phyloP scores from a whole-genome alignment of 2,888 invertebrate species.

The Desoria tigrina region DNA sequence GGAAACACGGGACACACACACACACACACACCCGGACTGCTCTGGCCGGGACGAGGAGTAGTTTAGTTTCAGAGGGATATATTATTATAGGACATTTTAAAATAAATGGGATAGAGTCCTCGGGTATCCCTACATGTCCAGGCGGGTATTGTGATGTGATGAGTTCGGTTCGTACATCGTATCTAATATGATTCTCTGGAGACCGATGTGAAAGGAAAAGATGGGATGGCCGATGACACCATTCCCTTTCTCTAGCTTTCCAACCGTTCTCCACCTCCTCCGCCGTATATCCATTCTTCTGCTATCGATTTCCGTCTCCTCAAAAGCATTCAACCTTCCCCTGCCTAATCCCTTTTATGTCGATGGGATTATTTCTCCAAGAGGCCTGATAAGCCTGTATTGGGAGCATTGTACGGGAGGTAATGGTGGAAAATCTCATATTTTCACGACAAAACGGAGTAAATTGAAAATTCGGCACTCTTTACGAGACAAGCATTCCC shows the following conservation, averaged over 20 bases:
- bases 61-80: no score
- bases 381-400: constrained; percentile 12
- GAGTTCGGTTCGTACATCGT: not conserved
- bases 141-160: not conserved
- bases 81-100: no score
- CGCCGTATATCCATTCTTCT: not conserved
- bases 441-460: constrained; percentile 1
- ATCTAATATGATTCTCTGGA: constrained; percentile 12
- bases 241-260: not conserved
- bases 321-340: constrained; percentile 13
- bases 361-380: constrained; percentile 22
- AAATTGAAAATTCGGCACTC: constrained; percentile 13
- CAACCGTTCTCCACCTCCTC: constrained; percentile 4
- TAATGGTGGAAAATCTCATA: constrained; percentile 13
- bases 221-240: constrained; percentile 20
- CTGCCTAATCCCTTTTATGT: constrained; percentile 25
- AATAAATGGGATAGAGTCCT: no score
- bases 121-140: no score
- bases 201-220: constrained; percentile 14
- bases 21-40: no score
- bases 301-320: constrained; percentile 17
- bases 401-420: not conserved
- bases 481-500: constrained; percentile 1
- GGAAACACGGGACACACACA: no score
- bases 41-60: no score